A percentile compares a stretch with the other conserved stretches of the same genome.
These are phyloP conservation scores for Bubalus kerabau DNA, from an alignment of 2,113 vertebrate species.

Conservation along the genomic window DNA sequence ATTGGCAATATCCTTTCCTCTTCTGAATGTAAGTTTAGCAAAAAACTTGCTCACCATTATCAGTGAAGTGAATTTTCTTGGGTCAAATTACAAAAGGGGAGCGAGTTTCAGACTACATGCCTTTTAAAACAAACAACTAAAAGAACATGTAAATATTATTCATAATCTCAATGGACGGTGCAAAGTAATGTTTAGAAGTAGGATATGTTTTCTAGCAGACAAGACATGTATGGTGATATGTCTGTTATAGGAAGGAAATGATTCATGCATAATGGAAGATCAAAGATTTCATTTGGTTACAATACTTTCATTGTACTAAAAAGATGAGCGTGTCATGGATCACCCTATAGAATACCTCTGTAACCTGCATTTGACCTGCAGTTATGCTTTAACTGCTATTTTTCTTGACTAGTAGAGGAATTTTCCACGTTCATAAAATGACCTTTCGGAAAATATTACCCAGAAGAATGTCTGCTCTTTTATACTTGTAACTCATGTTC, in stretches of 20 bases:
- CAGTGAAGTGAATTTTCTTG: not conserved
- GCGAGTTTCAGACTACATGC: not conserved
- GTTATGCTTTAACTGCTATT: not conserved
- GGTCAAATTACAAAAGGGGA: conserved; percentile 10
- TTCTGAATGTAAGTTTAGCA: not conserved
- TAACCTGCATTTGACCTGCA: conserved; percentile 35
- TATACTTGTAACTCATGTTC: not conserved
- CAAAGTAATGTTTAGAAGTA: conserved; percentile 48
- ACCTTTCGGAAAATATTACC: not conserved
- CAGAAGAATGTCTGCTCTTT: not conserved
- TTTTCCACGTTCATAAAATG: conserved; percentile 30
- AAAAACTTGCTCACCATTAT: not conserved
- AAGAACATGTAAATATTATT: conserved; percentile 35
- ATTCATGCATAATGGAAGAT: conserved; percentile 51
- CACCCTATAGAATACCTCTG: conserved; percentile 13
- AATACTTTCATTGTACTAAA: conserved; percentile 25
- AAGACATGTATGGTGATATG: conserved; percentile 20
- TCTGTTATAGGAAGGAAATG: conserved; percentile 57
- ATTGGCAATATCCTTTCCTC: not conserved
- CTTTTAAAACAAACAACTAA: conserved; percentile 3
- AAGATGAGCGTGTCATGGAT: conserved; percentile 13
- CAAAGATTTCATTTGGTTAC: conserved; percentile 21
- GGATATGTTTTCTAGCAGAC: conserved; percentile 46
- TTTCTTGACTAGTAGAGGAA: conserved; percentile 30
- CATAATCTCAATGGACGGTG: not conserved